Evolutionary conservation across 2,888 invertebrate species (phyloP), one percentile per base, ranked within the genome.

Genomic region (Meteorus colon): DNA sequence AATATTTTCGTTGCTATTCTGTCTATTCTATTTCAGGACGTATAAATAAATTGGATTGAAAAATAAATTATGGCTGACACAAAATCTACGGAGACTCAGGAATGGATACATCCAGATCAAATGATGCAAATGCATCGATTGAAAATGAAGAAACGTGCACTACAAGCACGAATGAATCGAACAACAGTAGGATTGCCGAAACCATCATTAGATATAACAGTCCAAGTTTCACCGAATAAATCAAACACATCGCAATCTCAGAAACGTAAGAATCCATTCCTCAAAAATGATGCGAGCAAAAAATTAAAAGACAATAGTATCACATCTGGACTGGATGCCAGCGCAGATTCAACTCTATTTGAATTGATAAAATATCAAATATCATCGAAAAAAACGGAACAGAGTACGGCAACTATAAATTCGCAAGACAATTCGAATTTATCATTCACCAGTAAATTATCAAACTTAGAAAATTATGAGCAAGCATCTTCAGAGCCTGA

Each of bases 211-310:
- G 81, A 88, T 88, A 80, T 48, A 6, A 24, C 60, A 12, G 63
- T 60, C 1, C 59, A 72, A 14, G 70, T 37, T 16, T 72, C 66
- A 45, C n/a, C 27, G 63, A 68, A 31, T 78, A 84, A 60, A 80
- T 82, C 74, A 6, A 51, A 5, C 31, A 24, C 71, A 0, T 85
- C 90, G 4, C 88, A 91, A 78, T 89, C 92, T 29, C 92, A 92
- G 69, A 96, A 96, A 86, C 92, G 95, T 71, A 95, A 93, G 86
- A 96, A 96, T 89, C 96, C 96, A 10, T 96, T 96, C 90, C 90
- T 92, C 29, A 94, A 92, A 92, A 92, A 88, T 88, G 92, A 88
- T 6, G 10, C 31, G 1, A 83, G 79, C 27, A 89, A 89, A 75
- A 85, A 77, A 55, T 51, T 65, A 0, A 87, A 82, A 74, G 29